Evolutionary conservation across 1,140 invertebrate species (phyloP).

Genomic region (Drosophila rhopaloa): DNA sequence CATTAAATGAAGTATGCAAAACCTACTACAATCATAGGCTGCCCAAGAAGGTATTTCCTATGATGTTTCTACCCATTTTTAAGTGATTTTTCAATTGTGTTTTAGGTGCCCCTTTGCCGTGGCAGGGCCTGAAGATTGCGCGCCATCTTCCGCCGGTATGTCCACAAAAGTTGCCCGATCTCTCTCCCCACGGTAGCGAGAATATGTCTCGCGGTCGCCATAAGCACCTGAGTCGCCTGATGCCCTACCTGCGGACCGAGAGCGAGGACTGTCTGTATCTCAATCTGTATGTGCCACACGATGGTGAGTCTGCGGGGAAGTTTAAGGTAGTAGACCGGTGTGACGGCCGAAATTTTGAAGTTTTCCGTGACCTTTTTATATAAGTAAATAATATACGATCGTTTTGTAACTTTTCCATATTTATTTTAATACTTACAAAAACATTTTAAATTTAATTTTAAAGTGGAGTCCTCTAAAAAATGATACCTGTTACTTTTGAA

Average conservation of each 20-base stretch:
- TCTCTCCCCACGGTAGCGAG: slow-evolving; percentile 67
- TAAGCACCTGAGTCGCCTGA: slow-evolving; percentile 89
- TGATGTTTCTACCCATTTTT: background rate
- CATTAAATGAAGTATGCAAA: too few species aligned
- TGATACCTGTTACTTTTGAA: too few species aligned
- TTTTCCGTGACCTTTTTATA: too few species aligned
- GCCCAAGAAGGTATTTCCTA: too few species aligned
- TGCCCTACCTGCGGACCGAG: slow-evolving; percentile 91
- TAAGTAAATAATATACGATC: too few species aligned
- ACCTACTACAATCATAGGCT: too few species aligned
- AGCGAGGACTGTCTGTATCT: slow-evolving; percentile 97
- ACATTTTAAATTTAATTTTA: too few species aligned
- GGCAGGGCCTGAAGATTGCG: slow-evolving; percentile 89
- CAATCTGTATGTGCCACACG: slow-evolving; percentile 95
- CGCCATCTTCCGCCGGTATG: slow-evolving; percentile 93
- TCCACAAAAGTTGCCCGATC: slow-evolving; percentile 90
- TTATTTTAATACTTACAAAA: too few species aligned
- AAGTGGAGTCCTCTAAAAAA: too few species aligned
- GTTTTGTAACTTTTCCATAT: too few species aligned
- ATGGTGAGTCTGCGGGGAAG: slow-evolving; percentile 85
- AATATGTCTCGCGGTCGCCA: slow-evolving; percentile 87
- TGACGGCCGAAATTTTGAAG: too few species aligned
- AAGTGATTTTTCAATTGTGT: slow-evolving; percentile 4
- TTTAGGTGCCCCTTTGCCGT: slow-evolving; percentile 88
- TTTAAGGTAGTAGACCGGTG: too few species aligned